These are phyloP conservation scores for Zootermopsis nevadensis DNA, from an alignment of 2,888 invertebrate genomes.

Conservation along the genomic window DNA sequence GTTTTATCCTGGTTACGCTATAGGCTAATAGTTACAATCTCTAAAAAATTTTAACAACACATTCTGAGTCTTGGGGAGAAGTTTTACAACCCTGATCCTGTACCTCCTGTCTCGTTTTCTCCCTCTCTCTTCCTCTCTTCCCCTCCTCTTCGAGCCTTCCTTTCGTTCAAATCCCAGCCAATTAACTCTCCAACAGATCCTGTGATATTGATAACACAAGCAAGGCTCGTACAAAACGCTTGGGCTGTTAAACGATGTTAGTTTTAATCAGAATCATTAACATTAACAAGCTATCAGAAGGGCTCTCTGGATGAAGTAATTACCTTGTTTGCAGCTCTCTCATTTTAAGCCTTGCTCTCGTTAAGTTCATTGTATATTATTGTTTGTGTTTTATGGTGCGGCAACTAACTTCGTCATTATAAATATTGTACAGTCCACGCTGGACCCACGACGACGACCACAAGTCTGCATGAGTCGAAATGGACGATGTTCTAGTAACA, in stretches of 20 bases:
- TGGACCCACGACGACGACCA: too few relatives aligned
- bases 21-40: too few relatives aligned
- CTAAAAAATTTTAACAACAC: background rate
- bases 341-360: background rate
- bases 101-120: too few relatives aligned
- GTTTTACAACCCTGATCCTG: background rate
- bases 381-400: slow-evolving; percentile 9
- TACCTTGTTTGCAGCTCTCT: slow-evolving; percentile 49
- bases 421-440: background rate
- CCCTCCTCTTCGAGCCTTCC: too few relatives aligned
- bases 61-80: background rate
- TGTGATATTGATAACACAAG: background rate
- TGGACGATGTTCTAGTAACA: too few relatives aligned
- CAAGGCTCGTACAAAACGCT: background rate
- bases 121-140: too few relatives aligned
- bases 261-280: slow-evolving; percentile 50
- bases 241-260: slow-evolving; percentile 48
- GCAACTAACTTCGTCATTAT: background rate
- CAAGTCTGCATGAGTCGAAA: too few relatives aligned
- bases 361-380: slow-evolving; percentile 37
- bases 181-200: background rate
- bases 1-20: too few relatives aligned
- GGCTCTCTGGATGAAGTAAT: slow-evolving; percentile 49
- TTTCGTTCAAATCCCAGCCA: background rate
- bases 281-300: slow-evolving; percentile 18